Evolutionary conservation across 64 coral and sea anemone species (phyloP), one percentile per base, ranked within the genome.

Genomic region (Anthopleura sola): DNA sequence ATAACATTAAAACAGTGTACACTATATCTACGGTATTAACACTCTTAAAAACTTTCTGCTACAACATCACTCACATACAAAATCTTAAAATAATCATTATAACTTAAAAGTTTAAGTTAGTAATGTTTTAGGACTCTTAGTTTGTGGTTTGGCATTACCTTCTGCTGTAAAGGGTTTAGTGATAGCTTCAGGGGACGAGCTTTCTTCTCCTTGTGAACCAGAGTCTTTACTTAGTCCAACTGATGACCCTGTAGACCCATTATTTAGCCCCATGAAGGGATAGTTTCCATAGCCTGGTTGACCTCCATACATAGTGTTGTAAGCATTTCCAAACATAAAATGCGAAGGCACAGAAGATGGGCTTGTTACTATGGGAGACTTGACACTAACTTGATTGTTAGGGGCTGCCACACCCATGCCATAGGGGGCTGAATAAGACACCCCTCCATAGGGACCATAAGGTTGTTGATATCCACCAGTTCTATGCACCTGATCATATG

Each of bases 251-350:
- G 49, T 24, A 36, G 49, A 24, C 21, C 82, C 82, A 15, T 83
- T 83, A 91, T 86, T 91, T 40, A 85, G 64, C 47, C 47, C 82
- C 49, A 90, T 57, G 17, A 55, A 68, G 20, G 88, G 88, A 36
- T 84, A 56, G 58, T 78, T 58, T 36, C 75, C 75, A 60, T 86
- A 85, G 32, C 75, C 26, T 20, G 56, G 55, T 9, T 86, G 83
- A 69, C 51, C 76, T 10, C 74, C 31, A 29, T 81, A 91, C 75
- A 91, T 80, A 36, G 89, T 78, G 20, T 81, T 81, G 68, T 68
- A 91, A 53, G 84, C 40, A 82, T 86, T 91, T 84, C 85, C 85
- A 33, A 91, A 91, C 75, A 86, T 40, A 83, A 86, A 46, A 51
- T 90, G 88, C 23, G 89, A 71, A 9, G 89, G 57, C 47, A 78